Evolutionary conservation across 2,797 vertebrate species (phyloP).

Genomic region (Calcarius lapponicus): DNA sequence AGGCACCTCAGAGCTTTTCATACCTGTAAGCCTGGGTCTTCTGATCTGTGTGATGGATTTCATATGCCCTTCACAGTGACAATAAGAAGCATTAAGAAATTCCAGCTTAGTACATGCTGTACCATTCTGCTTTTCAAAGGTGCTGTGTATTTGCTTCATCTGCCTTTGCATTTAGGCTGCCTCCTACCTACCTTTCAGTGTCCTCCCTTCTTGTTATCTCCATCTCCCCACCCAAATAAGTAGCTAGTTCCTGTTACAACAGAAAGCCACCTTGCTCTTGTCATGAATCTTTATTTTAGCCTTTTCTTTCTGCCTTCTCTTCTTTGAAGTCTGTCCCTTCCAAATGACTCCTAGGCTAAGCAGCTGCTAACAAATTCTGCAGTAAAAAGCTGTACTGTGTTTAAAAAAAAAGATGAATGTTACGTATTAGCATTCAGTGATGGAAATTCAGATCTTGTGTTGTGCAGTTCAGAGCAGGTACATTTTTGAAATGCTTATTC

Average conservation of each 20-base stretch:
- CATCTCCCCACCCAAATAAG: constrained; percentile 29
- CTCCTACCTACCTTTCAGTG: not conserved
- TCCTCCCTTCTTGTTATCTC: constrained; percentile 22
- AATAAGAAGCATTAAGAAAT: not conserved
- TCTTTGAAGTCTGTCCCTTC: not conserved
- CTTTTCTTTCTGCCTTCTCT: not conserved
- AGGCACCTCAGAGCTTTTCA: not conserved
- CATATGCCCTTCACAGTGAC: not conserved
- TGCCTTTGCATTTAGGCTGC: not conserved
- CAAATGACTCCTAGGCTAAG: not conserved
- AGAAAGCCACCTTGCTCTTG: not conserved
- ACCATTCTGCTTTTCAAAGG: not conserved
- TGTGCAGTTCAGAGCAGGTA: not conserved
- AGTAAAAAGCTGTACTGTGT: not conserved
- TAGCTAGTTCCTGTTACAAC: not conserved
- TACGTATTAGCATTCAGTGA: not conserved
- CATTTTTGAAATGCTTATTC: not conserved
- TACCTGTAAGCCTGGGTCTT: not conserved
- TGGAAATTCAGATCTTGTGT: not conserved
- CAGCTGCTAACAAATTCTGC: not conserved
- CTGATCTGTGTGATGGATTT: not conserved
- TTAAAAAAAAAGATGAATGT: not conserved
- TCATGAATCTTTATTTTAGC: not conserved
- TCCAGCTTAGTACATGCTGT: not conserved
- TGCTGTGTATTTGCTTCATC: not conserved